Evolutionary conservation across 2,113 vertebrate genomes (phyloP).

Genomic region (Malurus elegans): DNA sequence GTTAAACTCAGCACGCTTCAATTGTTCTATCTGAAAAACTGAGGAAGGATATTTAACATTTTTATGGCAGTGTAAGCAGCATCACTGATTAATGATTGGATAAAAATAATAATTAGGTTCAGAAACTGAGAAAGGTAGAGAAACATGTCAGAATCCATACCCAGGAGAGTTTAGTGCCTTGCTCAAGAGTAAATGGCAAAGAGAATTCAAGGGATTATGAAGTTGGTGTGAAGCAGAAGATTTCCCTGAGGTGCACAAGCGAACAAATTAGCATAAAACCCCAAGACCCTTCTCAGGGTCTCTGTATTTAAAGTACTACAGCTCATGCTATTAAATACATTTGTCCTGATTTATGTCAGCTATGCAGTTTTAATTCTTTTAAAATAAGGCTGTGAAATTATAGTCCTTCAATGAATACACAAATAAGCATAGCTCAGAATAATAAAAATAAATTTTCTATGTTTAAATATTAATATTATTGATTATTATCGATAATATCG

Average conservation of each 20-base stretch:
- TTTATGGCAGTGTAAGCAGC: neutral
- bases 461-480: neutral
- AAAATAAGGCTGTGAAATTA: neutral
- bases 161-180: neutral
- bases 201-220: constrained; percentile 4
- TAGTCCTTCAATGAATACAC: neutral
- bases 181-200: neutral
- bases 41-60: neutral
- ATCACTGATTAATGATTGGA: neutral
- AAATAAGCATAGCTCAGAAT: neutral
- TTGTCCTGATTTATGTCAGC: neutral
- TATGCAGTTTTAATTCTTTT: neutral
- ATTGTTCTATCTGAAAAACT: neutral
- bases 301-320: neutral
- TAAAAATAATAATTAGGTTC: neutral
- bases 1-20: constrained; percentile 9
- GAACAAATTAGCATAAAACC: neutral
- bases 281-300: neutral
- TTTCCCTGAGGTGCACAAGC: neutral
- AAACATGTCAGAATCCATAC: neutral
- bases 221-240: neutral
- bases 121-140: neutral
- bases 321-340: neutral
- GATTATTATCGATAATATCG: neutral
- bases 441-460: neutral